Evolutionary conservation across 2,888 invertebrate species (phyloP), one percentile per base, ranked within the genome.

Genomic region (Drosophila phalerata): DNA sequence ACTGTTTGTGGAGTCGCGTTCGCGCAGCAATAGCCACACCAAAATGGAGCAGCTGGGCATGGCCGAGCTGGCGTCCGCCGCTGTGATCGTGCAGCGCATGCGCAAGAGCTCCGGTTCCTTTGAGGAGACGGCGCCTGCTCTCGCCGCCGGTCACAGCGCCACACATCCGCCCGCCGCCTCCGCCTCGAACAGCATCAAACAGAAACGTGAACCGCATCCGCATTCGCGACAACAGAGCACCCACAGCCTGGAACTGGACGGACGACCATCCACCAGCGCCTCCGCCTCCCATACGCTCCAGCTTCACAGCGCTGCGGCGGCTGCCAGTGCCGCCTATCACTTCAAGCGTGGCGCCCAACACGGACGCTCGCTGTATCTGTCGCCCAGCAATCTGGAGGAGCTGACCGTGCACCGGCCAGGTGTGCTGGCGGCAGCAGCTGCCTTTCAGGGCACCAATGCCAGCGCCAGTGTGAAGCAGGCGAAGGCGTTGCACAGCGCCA

Each of bases 381-480:
- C 92, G 73, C 93, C 92, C 60, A 92, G 92, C 67, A 92, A 92
- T 62, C 90, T 92, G 51, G 93, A 93, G 52, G 93, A 93, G 68
- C 78, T 92, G 58, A 89, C 91, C 52, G 90, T 92, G 43, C 92
- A 91, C 75, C 88, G 92, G 37, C 92, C 92, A 5, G 90, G 90
- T 30, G 84, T 90, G 1, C 72, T 92, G 52, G 91, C 91, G 10
- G 92, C 92, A 17, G 91, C 91, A 0, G 92, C 91, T 38, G 90
- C 91, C 65, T 91, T 91, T 11, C 92, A 93, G 61, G 93, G 93
- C 81, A 91, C 93, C 73, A 93, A 92, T 70, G 90, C 93, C 79
- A 91, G 92, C 58, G 90, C 91, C 62, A 91, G 85, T 53, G 88
- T 91, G 9, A 91, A 91, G 68, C 93, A 92, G 77, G 92, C 92